Evolutionary conservation across 2,113 vertebrate species (phyloP).

Genomic region (Tretioscincus oriximinensis): DNA sequence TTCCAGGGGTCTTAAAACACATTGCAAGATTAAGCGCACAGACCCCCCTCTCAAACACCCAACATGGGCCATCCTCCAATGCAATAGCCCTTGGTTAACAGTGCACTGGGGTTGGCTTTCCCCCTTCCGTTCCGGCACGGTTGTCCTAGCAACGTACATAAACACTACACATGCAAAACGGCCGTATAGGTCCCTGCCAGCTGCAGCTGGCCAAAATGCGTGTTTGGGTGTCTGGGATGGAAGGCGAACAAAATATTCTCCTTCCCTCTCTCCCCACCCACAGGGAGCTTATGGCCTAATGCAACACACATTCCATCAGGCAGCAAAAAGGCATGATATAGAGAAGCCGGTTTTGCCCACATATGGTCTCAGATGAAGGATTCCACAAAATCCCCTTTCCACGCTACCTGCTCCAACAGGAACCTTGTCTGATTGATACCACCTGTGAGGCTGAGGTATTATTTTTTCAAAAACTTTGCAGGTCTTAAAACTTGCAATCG

Average conservation of each 20-base stretch:
- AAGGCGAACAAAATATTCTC: conserved; percentile 74
- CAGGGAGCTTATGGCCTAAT: conserved; percentile 52
- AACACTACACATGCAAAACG: conserved; percentile 73
- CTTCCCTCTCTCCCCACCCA: conserved; percentile 44
- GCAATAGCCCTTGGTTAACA: conserved; percentile 65
- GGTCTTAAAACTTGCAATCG: neutral
- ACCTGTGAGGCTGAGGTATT: fast-evolving
- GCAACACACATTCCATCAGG: conserved; percentile 41
- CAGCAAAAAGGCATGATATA: neutral
- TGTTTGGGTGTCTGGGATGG: conserved; percentile 84
- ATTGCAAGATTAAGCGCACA: neutral
- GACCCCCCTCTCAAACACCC: neutral
- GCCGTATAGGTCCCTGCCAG: conserved; percentile 80
- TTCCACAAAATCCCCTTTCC: neutral
- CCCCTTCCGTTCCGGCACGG: conserved; percentile 56
- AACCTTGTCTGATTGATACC: fast-evolving
- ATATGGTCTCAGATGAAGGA: fast-evolving
- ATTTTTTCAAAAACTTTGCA: neutral
- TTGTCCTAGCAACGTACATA: conserved; percentile 72
- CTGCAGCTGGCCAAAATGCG: conserved; percentile 75
- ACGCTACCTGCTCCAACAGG: neutral
- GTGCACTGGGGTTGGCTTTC: conserved; percentile 47
- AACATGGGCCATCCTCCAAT: conserved; percentile 24
- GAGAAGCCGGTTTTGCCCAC: neutral
- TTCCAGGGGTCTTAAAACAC: no score